Evolutionary conservation across 53 echinoderm and acorn worm genomes (phyloP).

Genomic region (Zoroaster sp.): DNA sequence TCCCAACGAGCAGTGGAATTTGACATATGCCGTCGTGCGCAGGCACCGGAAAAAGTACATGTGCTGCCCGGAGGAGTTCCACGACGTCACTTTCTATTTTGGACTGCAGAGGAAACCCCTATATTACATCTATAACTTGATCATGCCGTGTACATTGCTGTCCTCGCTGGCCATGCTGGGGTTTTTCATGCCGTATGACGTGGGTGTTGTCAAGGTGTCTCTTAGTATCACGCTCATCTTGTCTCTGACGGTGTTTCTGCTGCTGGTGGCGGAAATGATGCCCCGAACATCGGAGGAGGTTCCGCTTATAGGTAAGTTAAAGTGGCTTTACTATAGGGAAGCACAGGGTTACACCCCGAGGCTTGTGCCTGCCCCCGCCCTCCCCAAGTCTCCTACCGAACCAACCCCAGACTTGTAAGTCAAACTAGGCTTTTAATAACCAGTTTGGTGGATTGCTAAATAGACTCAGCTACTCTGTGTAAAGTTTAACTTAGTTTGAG

Average conservation of each 20-base stretch:
- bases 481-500: no score
- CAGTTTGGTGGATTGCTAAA: no score
- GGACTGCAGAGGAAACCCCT: constrained; percentile 90
- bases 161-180: constrained; percentile 91
- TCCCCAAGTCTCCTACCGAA: no score
- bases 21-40: constrained; percentile 78
- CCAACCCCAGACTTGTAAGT: no score
- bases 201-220: constrained; percentile 97
- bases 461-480: no score
- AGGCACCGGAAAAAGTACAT: constrained; percentile 72
- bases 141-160: constrained; percentile 96
- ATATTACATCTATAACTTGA: constrained; percentile 96
- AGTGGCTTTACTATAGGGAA: no score
- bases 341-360: no score
- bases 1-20: constrained; percentile 92
- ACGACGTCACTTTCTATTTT: constrained; percentile 94
- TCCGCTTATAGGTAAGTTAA: constrained; percentile 94
- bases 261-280: constrained; percentile 99
- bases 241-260: constrained; percentile 89
- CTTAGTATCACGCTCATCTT: constrained; percentile 93
- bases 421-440: no score
- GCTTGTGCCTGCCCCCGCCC: no score
- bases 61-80: constrained; percentile 89
- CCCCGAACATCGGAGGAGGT: constrained; percentile 91
- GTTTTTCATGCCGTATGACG: constrained; percentile 99